These are phyloP conservation scores for Periplaneta americana DNA, from an alignment of 1,140 invertebrate species.

Conservation along the genomic window DNA sequence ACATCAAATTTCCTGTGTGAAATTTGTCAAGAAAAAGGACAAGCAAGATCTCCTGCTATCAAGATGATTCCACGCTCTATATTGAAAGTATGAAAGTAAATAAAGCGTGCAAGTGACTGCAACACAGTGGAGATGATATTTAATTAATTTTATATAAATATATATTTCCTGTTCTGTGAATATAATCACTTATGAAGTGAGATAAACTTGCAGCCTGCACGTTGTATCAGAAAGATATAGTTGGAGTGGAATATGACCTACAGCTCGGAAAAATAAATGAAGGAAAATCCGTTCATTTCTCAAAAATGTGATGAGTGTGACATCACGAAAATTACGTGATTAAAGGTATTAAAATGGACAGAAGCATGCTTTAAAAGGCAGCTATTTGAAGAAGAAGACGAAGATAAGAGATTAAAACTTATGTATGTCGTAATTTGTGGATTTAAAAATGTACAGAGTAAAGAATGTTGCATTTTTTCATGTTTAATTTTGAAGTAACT, in stretches of 20 bases:
- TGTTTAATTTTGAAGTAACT: not conserved
- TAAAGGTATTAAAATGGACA: too few relatives aligned
- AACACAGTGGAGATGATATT: not conserved
- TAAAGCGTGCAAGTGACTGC: too few relatives aligned
- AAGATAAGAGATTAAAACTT: not conserved
- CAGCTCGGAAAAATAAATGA: too few relatives aligned
- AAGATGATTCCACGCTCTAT: not conserved
- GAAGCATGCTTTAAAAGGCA: too few relatives aligned
- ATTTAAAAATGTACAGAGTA: not conserved
- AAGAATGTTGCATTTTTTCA: not conserved
- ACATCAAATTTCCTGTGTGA: conserved; percentile 17
- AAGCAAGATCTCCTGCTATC: conserved; percentile 5
- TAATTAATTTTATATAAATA: too few relatives aligned
- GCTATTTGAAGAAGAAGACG: too few relatives aligned
- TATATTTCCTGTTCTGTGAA: not conserved
- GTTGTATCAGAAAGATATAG: not conserved
- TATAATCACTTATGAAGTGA: not conserved
- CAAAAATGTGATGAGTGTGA: too few relatives aligned
- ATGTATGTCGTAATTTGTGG: not conserved
- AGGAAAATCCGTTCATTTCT: too few relatives aligned
- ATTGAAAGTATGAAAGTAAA: conserved; percentile 5
- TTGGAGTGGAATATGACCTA: too few relatives aligned
- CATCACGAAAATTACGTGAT: too few relatives aligned
- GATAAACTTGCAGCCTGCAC: not conserved
- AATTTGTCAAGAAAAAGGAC: conserved; percentile 18